These are phyloP conservation scores for Acanthopleura granulata DNA, from an alignment of 2,888 invertebrate genomes.

Conservation along the genomic window DNA sequence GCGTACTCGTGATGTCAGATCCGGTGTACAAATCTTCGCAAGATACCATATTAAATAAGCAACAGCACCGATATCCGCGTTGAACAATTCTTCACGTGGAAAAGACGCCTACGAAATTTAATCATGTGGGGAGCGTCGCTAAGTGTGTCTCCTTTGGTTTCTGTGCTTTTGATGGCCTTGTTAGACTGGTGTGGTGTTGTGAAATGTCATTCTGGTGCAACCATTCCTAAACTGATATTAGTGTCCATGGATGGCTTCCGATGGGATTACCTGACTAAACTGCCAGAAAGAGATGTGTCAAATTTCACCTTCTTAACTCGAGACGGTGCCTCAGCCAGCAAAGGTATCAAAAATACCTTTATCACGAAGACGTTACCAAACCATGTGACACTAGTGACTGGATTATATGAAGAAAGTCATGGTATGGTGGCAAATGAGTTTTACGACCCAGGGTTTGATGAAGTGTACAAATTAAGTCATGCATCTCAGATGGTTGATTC, in stretches of 20 bases:
- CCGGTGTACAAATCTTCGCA: too few relatives aligned
- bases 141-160: too few relatives aligned
- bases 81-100: too few relatives aligned
- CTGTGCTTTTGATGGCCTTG: too few relatives aligned
- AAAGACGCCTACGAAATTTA: too few relatives aligned
- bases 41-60: too few relatives aligned
- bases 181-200: too few relatives aligned
- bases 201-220: neutral
- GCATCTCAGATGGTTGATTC: constrained; percentile 59
- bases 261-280: constrained; percentile 75
- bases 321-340: constrained; percentile 75
- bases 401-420: constrained; percentile 76
- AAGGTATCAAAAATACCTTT: constrained; percentile 66
- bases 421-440: constrained; percentile 78
- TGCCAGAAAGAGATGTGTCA: constrained; percentile 70
- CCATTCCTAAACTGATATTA: constrained; percentile 73
- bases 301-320: constrained; percentile 74
- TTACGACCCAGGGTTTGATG: constrained; percentile 72
- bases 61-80: too few relatives aligned
- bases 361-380: constrained; percentile 82
- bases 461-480: constrained; percentile 37
- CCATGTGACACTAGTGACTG: constrained; percentile 79
- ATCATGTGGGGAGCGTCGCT: too few relatives aligned
- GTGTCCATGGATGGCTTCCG: constrained; percentile 82
- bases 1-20: too few relatives aligned